Conservation (phyloP, 2,797 vertebrate genomes). For the Silurus lanzhouensis region DNA sequence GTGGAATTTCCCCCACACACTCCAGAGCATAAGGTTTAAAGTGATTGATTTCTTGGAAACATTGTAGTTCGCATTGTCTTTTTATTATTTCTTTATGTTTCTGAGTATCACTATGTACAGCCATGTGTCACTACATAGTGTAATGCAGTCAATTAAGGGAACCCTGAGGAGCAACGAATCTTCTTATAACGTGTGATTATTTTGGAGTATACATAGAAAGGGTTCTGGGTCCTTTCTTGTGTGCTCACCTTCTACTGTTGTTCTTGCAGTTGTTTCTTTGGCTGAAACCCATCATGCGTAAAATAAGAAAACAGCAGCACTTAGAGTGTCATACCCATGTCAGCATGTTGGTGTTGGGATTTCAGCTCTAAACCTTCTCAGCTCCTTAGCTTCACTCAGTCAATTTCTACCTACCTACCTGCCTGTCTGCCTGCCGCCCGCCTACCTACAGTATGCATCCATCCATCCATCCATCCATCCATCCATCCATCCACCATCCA, state of each 20-base stretch:
- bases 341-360: background rate
- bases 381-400: background rate
- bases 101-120: background rate
- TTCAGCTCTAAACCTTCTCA: background rate
- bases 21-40: background rate
- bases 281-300: background rate
- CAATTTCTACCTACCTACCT: no score
- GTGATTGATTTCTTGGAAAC: constrained; percentile 27
- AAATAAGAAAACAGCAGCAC: no score
- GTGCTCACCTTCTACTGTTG: background rate
- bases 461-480: no score
- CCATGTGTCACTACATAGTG: no score
- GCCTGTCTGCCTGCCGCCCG: no score
- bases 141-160: background rate
- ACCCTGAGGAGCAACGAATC: background rate
- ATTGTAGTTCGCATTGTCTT: background rate
- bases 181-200: background rate
- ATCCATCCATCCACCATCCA: no score
- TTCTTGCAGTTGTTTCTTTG: background rate
- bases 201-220: background rate
- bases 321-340: no score
- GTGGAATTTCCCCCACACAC: constrained; percentile 59
- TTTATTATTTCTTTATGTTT: background rate
- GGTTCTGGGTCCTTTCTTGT: background rate
- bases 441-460: no score